Evolutionary conservation across 2,797 vertebrate genomes (phyloP), one percentile per base, ranked within the genome.

Genomic region (Sebastolobus alascanus): DNA sequence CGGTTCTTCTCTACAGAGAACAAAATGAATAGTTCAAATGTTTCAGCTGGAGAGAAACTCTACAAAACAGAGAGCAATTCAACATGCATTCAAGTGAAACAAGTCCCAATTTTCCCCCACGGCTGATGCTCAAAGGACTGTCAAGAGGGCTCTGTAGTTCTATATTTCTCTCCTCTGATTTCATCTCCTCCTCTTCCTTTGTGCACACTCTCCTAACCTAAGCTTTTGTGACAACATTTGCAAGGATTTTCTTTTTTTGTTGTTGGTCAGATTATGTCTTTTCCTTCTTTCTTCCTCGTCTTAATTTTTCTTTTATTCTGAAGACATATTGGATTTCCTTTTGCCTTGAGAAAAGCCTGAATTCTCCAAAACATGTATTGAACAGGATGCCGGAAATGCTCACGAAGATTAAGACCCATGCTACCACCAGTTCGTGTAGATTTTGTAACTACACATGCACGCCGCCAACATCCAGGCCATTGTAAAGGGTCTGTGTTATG

Each of bases 81-180:
- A 88, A 86, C 80, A 82, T 77, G 72, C 69, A 80, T 82, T 87
- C 80, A 84, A 84, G 80, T 86, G 82, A 90, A 90, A 90, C 86
- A 85, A 87, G 81, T 86, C 72, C 77, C 73, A 80, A 84, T 87
- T 86, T 79, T 43, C 73, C 66, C 56, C 61, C 65, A 60, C 8
- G 61, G 86, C 80, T 77, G 86, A 67, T n/a, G 86, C 84, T 92
- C 83, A 88, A 83, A 91, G 69, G 75, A 85, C 72, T 84, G 79
- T 85, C 80, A 73, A 88, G 74, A 59, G 56, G 73, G 33, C 64
- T 79, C 65, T 64, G 79, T 64, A 63, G 55, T 75, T 85, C 68
- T 71, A 59, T 55, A 73, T 75, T 71, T 75, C 73, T 82, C 38
- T 73, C 66, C 59, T 64, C 22, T 76, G 68, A 85, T 86, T 83